phyloP scores from a whole-genome alignment of 2,888 invertebrate species.

The Diaprepes abbreviatus region DNA sequence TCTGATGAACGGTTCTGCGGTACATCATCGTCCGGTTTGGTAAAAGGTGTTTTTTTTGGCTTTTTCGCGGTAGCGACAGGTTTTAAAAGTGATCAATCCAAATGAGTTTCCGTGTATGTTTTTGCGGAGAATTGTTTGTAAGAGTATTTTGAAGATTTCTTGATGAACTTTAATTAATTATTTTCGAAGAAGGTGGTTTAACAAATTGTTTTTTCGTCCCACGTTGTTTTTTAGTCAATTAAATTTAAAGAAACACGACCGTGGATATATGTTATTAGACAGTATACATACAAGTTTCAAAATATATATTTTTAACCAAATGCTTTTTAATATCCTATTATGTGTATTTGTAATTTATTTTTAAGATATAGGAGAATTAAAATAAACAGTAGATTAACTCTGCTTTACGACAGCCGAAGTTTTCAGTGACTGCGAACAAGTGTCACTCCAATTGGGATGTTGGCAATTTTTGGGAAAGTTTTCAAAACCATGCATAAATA shows the following conservation, averaged over 20 bases:
- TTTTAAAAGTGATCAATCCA: conserved; percentile 28
- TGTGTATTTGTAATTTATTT: no score
- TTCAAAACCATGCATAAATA: no score
- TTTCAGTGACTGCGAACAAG: no score
- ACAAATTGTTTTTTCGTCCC: conserved; percentile 34
- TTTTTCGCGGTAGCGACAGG: conserved; percentile 42
- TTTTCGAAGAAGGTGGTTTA: conserved; percentile 36
- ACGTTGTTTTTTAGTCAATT: conserved; percentile 20
- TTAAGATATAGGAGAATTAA: no score
- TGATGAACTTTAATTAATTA: conserved; percentile 42
- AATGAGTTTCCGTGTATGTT: conserved; percentile 41
- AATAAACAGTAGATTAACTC: no score
- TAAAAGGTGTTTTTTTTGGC: conserved; percentile 36
- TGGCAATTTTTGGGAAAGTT: no score
- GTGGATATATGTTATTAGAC: no score
- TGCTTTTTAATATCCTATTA: no score
- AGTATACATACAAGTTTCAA: no score
- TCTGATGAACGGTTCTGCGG: conserved; percentile 24
- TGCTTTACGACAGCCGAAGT: no score
- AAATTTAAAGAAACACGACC: background rate
- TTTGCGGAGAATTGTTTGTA: conserved; percentile 9
- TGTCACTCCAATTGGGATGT: no score
- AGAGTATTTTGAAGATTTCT: conserved; percentile 17
- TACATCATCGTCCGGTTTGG: conserved; percentile 31
- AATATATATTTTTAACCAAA: no score